Conservation (phyloP, 2,797 vertebrate genomes). For the Percopsis omiscomaycus region DNA sequence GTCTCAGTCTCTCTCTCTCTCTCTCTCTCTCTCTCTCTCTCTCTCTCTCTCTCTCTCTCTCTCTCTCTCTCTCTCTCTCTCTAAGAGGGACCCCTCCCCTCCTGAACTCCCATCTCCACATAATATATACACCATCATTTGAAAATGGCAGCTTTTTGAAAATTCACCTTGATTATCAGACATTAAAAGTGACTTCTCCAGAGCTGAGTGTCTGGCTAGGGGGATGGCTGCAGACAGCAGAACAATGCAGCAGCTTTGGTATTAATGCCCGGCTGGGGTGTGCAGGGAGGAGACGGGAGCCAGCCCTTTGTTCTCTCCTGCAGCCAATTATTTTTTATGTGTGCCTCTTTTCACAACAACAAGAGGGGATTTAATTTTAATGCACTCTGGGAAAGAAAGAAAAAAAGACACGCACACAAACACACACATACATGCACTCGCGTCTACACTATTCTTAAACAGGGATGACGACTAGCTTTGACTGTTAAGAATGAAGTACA, state of each 20-base stretch:
- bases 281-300: slow-evolving; percentile 77
- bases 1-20: background rate
- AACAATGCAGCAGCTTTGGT: slow-evolving; percentile 86
- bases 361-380: slow-evolving; percentile 87
- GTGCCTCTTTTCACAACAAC: slow-evolving; percentile 87
- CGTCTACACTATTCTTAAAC: slow-evolving; percentile 72
- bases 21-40: slow-evolving; percentile 4
- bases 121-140: slow-evolving; percentile 90
- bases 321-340: slow-evolving; percentile 89
- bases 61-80: slow-evolving; percentile 42
- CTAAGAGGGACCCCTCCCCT: slow-evolving; percentile 61
- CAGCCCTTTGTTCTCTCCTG: slow-evolving; percentile 92
- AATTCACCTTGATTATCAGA: slow-evolving; percentile 97
- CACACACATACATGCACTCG: background rate
- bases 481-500: slow-evolving; percentile 66
- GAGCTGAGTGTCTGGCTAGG: slow-evolving; percentile 91
- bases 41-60: slow-evolving; percentile 46
- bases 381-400: slow-evolving; percentile 76
- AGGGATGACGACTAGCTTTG: slow-evolving; percentile 57
- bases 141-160: slow-evolving; percentile 97
- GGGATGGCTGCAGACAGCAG: slow-evolving; percentile 92
- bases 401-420: slow-evolving; percentile 42
- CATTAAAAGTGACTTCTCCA: slow-evolving; percentile 91
- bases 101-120: slow-evolving; percentile 78
- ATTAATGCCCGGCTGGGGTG: slow-evolving; percentile 83